Base-by-base conservation (phyloP, 2,888 invertebrate genomes). In the Drosophila recens region DNA sequence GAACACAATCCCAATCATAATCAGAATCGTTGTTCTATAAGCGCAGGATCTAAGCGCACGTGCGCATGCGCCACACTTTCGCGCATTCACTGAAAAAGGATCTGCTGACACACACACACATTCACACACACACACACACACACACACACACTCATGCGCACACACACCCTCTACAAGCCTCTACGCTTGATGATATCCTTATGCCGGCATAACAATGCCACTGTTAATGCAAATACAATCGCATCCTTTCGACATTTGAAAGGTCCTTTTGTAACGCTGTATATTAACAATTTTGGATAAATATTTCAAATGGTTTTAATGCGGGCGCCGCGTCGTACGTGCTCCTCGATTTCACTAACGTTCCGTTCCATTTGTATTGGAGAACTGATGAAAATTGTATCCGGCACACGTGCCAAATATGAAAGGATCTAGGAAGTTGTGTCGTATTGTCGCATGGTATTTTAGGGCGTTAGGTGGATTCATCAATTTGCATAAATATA, bases 31-130 rank as follows among this genome's bases (percentile, higher is more conserved):
- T 45, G n/a, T 9, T 38, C 38, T 27, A 51, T 53, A 43, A 36
- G 51, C 69, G 69, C 75, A 78, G 82, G 59, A 78, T 56, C 73
- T 56, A 52, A 67, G 63, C 86, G 86, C 86, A 87, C 89, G 89
- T 89, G 90, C 88, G 82, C 72, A 73, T 82, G 88, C 80, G 89
- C 70, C 80, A 87, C 86, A 86, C 86, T 86, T 86, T 86, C 86
- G 86, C 89, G 86, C 64, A 72, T 84, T 80, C 67, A 66, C 71
- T 72, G 76, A 57, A 75, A 83, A 83, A 74, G 89, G 71, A 84
- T 82, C 72, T 85, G 72, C 67, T 54, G 54, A 69, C 58, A 54
- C 67, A 68, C 45, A 62, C 67, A 76, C 78, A 67, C 71, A 53
- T 53, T 53, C 64, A 49, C 66, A 53, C 67, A 52, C 48, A 48